These are phyloP conservation scores for Platycercus adscitus DNA, from an alignment of 2,113 vertebrate genomes.

Conservation along the genomic window DNA sequence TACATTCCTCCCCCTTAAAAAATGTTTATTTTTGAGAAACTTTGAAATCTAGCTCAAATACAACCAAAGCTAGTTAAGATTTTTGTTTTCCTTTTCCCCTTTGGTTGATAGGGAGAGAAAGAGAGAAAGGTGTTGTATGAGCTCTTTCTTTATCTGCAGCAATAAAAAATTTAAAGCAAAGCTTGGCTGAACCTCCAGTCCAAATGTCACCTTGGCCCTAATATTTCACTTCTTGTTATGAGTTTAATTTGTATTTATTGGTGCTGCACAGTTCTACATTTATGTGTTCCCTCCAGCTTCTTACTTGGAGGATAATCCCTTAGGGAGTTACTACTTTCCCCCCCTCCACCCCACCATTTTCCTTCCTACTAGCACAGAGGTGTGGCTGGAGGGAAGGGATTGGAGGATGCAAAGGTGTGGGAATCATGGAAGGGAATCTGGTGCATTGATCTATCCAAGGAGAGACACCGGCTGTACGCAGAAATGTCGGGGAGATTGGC, in stretches of 20 bases:
- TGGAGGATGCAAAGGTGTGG: neutral
- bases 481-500: neutral
- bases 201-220: constrained; percentile 67
- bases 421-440: neutral
- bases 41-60: constrained; percentile 59
- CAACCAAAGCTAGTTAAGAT: constrained; percentile 9
- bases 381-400: neutral
- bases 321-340: neutral
- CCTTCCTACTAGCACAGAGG: neutral
- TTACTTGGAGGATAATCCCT: constrained; percentile 1
- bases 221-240: constrained; percentile 61
- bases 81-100: neutral
- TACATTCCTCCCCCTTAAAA: constrained; percentile 34
- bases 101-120: neutral
- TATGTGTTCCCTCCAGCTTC: neutral
- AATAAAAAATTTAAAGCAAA: constrained; percentile 71
- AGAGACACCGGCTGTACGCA: neutral
- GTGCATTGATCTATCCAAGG: neutral
- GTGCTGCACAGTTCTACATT: neutral
- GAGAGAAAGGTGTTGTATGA: constrained; percentile 10
- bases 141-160: constrained; percentile 51
- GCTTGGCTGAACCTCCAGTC: constrained; percentile 55
- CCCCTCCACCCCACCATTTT: neutral
- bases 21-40: constrained; percentile 64
- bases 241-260: constrained; percentile 65